phyloP scores from a whole-genome alignment of 2,888 invertebrate species.

The Euplexia lucipara region DNA sequence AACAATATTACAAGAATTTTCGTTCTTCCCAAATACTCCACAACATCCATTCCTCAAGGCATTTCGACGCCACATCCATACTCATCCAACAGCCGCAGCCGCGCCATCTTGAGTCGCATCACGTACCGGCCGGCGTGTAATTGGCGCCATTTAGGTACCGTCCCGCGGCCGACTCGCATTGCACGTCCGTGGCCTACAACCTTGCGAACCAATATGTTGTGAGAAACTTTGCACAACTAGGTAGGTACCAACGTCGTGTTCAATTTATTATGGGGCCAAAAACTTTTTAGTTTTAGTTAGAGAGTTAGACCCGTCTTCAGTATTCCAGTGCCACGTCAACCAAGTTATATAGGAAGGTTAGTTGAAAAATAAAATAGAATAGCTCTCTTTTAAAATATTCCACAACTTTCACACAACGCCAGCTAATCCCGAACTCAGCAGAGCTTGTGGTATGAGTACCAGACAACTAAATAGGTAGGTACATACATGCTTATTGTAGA shows the following conservation, averaged over 20 bases:
- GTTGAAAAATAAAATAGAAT: too few species aligned
- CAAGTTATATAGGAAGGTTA: neutral
- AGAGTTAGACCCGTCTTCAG: neutral
- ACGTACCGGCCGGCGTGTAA: constrained; percentile 88
- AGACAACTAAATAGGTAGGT: too few species aligned
- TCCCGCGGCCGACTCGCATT: constrained; percentile 74
- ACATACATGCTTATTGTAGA: too few species aligned
- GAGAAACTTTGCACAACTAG: constrained; percentile 54
- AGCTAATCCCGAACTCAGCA: too few species aligned
- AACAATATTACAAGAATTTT: neutral
- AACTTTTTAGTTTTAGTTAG: constrained; percentile 23
- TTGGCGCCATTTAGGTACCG: constrained; percentile 86
- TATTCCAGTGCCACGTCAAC: neutral
- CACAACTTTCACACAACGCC: too few species aligned
- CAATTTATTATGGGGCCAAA: constrained; percentile 22
- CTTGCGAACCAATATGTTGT: constrained; percentile 68
- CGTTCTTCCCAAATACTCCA: neutral
- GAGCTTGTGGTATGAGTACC: too few species aligned
- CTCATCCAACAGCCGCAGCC: constrained; percentile 53
- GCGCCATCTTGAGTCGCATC: constrained; percentile 82
- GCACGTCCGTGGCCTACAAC: constrained; percentile 64
- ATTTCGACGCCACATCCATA: constrained; percentile 69
- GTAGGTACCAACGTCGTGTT: constrained; percentile 26
- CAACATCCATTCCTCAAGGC: neutral
- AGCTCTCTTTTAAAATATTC: too few species aligned